These are phyloP conservation scores for Larimichthys polyactis DNA, from an alignment of 2,113 vertebrate genomes.

Conservation along the genomic window DNA sequence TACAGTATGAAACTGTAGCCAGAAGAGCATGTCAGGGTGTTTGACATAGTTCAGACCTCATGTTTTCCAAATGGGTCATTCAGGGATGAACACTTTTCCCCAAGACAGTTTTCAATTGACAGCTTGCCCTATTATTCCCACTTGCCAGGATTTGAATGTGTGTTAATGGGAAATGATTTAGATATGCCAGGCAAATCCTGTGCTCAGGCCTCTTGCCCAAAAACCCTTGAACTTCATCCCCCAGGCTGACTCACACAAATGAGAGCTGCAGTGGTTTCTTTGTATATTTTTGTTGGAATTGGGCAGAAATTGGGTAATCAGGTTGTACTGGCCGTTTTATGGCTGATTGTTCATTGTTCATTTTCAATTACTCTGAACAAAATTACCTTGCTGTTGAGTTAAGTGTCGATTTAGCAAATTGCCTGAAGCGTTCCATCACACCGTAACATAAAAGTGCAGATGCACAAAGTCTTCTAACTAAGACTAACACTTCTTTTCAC, in stretches of 20 bases:
- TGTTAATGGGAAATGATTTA: conserved; percentile 60
- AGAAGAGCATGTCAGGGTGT: conserved; percentile 12
- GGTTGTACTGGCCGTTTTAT: conserved; percentile 27
- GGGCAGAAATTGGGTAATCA: conserved; percentile 44
- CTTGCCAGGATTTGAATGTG: conserved; percentile 49
- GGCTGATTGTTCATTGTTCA: conserved; percentile 52
- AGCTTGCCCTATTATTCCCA: conserved; percentile 42
- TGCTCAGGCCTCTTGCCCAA: conserved; percentile 21
- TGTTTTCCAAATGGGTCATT: conserved; percentile 69
- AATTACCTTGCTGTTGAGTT: conserved; percentile 49
- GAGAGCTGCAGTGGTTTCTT: conserved; percentile 14
- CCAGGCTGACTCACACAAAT: conserved; percentile 20
- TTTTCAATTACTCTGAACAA: conserved; percentile 53
- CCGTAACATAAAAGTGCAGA: conserved; percentile 22
- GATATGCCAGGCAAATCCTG: conserved; percentile 52
- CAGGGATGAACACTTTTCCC: conserved; percentile 59
- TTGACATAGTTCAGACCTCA: conserved; percentile 54
- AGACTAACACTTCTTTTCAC: not conserved
- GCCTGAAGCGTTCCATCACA: conserved; percentile 1
- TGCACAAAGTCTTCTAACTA: conserved; percentile 20
- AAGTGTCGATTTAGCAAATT: conserved; percentile 48
- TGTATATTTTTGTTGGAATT: conserved; percentile 20
- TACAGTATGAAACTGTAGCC: not conserved
- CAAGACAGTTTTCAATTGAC: conserved; percentile 46
- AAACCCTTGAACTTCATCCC: conserved; percentile 31